These are phyloP conservation scores for Clupea harengus DNA, from an alignment of 2,113 vertebrate genomes.

Conservation along the genomic window DNA sequence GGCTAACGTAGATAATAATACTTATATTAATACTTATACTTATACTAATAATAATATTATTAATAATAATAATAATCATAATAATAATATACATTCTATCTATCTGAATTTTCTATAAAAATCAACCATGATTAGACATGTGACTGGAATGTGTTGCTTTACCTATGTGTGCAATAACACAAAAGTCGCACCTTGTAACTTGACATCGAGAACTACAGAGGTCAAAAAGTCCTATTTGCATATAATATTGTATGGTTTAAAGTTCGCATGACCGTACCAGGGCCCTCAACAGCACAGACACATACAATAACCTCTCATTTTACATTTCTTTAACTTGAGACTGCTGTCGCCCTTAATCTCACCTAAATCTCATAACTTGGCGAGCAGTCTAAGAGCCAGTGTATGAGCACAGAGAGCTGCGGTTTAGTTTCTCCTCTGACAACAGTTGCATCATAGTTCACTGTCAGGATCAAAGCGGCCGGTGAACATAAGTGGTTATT, in stretches of 20 bases:
- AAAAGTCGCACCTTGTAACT: background rate
- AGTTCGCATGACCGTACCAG: background rate
- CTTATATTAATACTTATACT: background rate
- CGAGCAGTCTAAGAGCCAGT: slow-evolving; percentile 29
- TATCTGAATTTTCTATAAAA: background rate
- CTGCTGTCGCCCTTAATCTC: slow-evolving; percentile 27
- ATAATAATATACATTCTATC: background rate
- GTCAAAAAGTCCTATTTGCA: slow-evolving; percentile 7
- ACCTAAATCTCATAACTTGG: slow-evolving; percentile 31
- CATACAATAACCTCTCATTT: slow-evolving; percentile 9
- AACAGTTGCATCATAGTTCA: slow-evolving; percentile 40
- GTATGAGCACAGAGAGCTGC: slow-evolving; percentile 30
- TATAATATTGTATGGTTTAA: background rate
- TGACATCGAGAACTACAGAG: background rate
- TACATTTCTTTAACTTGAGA: background rate
- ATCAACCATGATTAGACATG: background rate
- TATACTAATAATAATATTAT: background rate
- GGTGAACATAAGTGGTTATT: slow-evolving; percentile 53
- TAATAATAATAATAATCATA: slow-evolving; percentile 12
- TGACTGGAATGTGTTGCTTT: background rate
- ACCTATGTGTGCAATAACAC: background rate
- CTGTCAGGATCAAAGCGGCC: slow-evolving; percentile 64
- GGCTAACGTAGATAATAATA: background rate
- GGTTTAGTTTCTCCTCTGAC: slow-evolving; percentile 33
- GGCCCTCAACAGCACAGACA: background rate